Evolutionary conservation across 2,888 invertebrate species (phyloP), one percentile per base, ranked within the genome.

Genomic region (Cinara cedri): DNA sequence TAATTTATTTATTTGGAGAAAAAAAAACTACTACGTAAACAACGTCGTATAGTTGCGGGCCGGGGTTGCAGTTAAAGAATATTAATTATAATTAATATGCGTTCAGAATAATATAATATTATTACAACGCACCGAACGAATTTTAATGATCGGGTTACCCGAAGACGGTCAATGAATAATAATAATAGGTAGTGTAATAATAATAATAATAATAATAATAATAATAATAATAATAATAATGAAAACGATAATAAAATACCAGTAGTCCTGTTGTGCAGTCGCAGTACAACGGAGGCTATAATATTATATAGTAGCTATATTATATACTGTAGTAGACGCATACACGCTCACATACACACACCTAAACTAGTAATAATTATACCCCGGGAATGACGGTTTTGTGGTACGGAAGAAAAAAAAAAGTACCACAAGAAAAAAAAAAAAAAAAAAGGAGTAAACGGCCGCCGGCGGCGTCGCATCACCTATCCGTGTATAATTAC

Each of bases 331-430:
- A n/a, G n/a, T n/a, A n/a, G 14, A 24, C 14, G 14, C 49, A 60
- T 21, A 49, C 19, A 42, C 51, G 3, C 14, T 49, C 24, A 46
- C 21, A 54, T 14, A 55, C 19, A 11, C 66, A 66, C 49, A 46
- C 57, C 60, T 68, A 57, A 60, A 78, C 76, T 16, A 76, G 60
- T 78, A 78, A 78, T 78, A n/a, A n/a, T n/a, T n/a, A n/a, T 78
- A 78, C 42, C 19, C 34, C 34, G 34, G 34, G 68, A 68, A 76
- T 46, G 57, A n/a, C 3, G 55, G 55, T 21, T 21, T 11, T 54
- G 26, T 26, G 0, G 19, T 49, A 21, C 4, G 26, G 11, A 21
- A 11, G 24, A 63, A 42, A 42, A 34, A 34, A 34, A 34, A 34
- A 34, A 34, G 34, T 34, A 34, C 3, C 34, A 34, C 34, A 4